These are phyloP conservation scores for Pangasianodon gigas DNA, from an alignment of 2,113 vertebrate genomes.

Conservation along the genomic window DNA sequence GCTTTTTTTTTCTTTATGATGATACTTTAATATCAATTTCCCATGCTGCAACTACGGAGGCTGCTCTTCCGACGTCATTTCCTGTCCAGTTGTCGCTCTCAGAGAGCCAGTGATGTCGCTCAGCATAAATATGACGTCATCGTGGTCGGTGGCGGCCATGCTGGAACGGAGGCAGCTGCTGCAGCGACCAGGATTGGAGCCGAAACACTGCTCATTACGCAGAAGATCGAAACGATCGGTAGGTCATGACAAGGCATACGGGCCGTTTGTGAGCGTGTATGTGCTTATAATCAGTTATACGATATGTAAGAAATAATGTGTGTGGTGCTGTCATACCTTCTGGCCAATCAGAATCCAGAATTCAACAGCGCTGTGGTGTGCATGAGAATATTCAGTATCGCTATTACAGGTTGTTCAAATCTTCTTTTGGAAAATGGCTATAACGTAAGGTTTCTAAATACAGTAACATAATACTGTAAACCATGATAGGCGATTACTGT, in stretches of 20 bases:
- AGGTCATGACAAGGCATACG: slow-evolving; percentile 30
- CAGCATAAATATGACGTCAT: slow-evolving; percentile 80
- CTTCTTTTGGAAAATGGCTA: background rate
- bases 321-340: background rate
- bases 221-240: slow-evolving; percentile 85
- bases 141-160: slow-evolving; percentile 90
- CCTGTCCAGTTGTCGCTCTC: slow-evolving; percentile 40
- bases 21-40: slow-evolving; percentile 37
- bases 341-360: background rate
- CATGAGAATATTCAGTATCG: background rate
- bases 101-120: slow-evolving; percentile 51
- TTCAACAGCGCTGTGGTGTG: background rate
- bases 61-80: slow-evolving; percentile 46
- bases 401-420: background rate
- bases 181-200: slow-evolving; percentile 85
- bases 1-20: background rate
- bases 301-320: background rate
- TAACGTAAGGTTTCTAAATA: background rate
- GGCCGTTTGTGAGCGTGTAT: background rate
- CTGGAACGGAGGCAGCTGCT: slow-evolving; percentile 86
- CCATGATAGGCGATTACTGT: background rate
- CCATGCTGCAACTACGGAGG: slow-evolving; percentile 65
- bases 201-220: slow-evolving; percentile 85
- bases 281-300: background rate
- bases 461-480: background rate